Conservation (phyloP, 2,797 vertebrate genomes). For the Allobates femoralis region DNA sequence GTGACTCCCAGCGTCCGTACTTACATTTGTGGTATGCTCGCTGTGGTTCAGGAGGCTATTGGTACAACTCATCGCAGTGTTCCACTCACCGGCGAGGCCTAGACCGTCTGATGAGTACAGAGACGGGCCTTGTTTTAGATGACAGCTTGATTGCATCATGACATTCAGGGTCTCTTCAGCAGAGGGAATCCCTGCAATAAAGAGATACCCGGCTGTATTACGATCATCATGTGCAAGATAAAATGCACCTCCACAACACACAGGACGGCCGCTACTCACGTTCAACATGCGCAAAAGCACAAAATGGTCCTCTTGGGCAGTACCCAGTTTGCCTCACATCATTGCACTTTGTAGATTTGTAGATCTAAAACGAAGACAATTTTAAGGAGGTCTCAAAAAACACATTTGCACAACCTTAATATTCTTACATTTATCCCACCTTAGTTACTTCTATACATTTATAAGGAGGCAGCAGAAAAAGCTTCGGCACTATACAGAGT, state of each 20-base stretch:
- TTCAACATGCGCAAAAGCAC: conserved; percentile 92
- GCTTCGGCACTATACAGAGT: too few relatives aligned
- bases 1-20: conserved; percentile 63
- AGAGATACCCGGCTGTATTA: not conserved
- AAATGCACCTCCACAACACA: not conserved
- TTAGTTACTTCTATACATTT: too few relatives aligned
- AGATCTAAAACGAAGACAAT: conserved; percentile 79
- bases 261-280: conserved; percentile 76
- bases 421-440: too few relatives aligned
- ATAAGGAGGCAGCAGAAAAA: too few relatives aligned
- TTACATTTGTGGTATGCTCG: conserved; percentile 84
- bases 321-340: conserved; percentile 93
- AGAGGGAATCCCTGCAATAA: conserved; percentile 79
- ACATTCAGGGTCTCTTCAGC: conserved; percentile 83
- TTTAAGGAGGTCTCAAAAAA: not conserved
- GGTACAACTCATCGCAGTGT: conserved; percentile 77
- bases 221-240: not conserved
- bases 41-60: conserved; percentile 77
- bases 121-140: conserved; percentile 77
- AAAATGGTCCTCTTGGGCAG: conserved; percentile 92
- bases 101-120: conserved; percentile 83
- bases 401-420: too few relatives aligned
- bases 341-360: conserved; percentile 95
- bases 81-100: conserved; percentile 80
- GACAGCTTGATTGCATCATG: conserved; percentile 80